phyloP scores from a whole-genome alignment of 2,113 vertebrate species.

The Megaceryle torquata region DNA sequence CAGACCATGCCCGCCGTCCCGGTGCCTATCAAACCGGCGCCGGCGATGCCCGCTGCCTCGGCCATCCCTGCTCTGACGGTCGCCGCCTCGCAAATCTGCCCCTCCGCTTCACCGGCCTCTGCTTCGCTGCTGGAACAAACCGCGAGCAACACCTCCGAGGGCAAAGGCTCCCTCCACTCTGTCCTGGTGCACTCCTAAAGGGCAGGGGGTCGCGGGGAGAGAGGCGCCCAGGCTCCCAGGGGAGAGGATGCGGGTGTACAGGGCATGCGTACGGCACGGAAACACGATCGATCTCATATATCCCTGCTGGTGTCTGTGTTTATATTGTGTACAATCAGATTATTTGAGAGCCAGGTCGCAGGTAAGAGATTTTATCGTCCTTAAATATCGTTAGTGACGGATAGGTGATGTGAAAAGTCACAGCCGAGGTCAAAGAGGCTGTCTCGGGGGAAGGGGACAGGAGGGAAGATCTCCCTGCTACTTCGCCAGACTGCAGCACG shows the following conservation, averaged over 20 bases:
- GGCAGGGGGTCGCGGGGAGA: background rate
- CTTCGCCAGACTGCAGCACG: background rate
- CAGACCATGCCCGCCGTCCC: slow-evolving; percentile 90
- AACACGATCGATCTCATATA: background rate
- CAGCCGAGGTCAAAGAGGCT: background rate
- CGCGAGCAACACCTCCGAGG: slow-evolving; percentile 70
- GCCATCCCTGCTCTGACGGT: slow-evolving; percentile 79
- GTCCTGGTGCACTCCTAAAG: slow-evolving; percentile 82
- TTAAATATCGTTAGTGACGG: background rate
- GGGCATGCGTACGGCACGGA: background rate
- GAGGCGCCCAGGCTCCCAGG: background rate
- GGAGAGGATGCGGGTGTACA: background rate
- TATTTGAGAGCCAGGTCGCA: slow-evolving; percentile 56
- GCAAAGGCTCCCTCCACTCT: slow-evolving; percentile 84
- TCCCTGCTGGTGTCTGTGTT: slow-evolving; percentile 44
- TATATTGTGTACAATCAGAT: slow-evolving; percentile 57
- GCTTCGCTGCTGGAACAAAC: slow-evolving; percentile 79
- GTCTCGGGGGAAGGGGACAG: background rate
- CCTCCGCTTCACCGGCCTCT: slow-evolving; percentile 55
- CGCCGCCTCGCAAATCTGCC: slow-evolving; percentile 75
- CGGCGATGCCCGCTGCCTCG: slow-evolving; percentile 79
- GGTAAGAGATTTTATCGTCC: slow-evolving; percentile 67
- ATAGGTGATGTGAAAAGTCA: background rate
- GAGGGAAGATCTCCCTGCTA: background rate
- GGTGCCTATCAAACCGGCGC: slow-evolving; percentile 93